Evolutionary conservation across 2,113 vertebrate species (phyloP), one percentile per base, ranked within the genome.

Genomic region (Tricholaema leucomelas): DNA sequence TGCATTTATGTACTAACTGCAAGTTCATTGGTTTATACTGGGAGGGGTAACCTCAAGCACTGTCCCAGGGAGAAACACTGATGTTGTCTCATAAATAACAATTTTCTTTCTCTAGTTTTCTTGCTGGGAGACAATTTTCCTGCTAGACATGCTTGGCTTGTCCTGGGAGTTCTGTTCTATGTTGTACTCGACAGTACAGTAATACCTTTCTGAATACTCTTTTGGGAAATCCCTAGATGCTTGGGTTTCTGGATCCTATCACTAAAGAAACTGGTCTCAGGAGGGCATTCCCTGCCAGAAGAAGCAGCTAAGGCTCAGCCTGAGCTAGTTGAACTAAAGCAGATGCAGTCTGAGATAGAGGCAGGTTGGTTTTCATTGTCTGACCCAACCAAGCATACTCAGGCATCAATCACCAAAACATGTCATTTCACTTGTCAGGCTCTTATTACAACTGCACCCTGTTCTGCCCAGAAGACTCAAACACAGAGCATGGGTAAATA

Each of bases 41-140:
- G 77, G 70, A 90, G 5, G 4, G 8, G 9, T 30, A 88, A 72
- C 17, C 28, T 52, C n/a, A 54, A 70, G 58, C 30, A 15, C 31
- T 21, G 9, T 83, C 27, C 54, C 63, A 58, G 64, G n/a, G 35
- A 91, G n/a, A 87, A 94, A 65, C 44, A 58, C 16, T 75, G 48
- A 81, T 69, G 38, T 56, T 89, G 81, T 54, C 65, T 94, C 7
- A 9, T 88, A 92, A 94, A 88, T 79, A 94, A 86, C 21, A n/a
- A 3, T 64, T 74, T 1, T 42, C 27, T 83, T 93, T 79, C 58
- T 72, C 30, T 69, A 25, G 65, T 86, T 86, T 88, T 86, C 42
- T 90, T 0, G 0, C 23, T 65, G 58, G 42, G 48, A 69, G 30
- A 79, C 63, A 88, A 9, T 2, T 79, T 83, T 61, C 54, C 50